Conservation (phyloP, 2,888 invertebrate genomes). For the Polymixis lichenea region DNA sequence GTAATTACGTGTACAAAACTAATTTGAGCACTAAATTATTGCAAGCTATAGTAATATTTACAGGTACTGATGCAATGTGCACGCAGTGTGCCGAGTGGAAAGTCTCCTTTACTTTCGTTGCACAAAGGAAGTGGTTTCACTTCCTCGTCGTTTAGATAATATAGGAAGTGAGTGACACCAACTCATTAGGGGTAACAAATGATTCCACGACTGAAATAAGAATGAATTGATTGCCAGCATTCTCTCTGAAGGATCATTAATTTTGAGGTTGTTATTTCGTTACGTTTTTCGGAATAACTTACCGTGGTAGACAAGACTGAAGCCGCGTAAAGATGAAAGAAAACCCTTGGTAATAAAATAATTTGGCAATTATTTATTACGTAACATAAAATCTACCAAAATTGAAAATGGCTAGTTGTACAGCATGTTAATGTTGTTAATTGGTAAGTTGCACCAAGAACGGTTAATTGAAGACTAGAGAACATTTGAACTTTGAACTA, state of each 20-base stretch:
- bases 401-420: background rate
- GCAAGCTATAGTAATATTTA: constrained; percentile 2
- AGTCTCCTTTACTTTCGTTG: constrained; percentile 63
- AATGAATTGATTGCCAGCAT: constrained; percentile 30
- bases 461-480: constrained; percentile 12
- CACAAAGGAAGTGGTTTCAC: constrained; percentile 67
- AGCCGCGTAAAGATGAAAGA: background rate
- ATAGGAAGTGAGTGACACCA: constrained; percentile 66
- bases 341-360: constrained; percentile 3
- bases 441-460: background rate
- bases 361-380: background rate
- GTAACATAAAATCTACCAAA: background rate
- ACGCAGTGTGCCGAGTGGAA: constrained; percentile 53
- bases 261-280: constrained; percentile 16
- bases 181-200: constrained; percentile 62
- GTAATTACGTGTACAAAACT: background rate
- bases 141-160: constrained; percentile 69
- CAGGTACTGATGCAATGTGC: constrained; percentile 23
- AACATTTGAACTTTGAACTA: constrained; percentile 3
- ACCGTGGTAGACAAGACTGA: background rate
- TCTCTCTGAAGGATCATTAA: constrained; percentile 39
- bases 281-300: background rate
- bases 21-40: constrained; percentile 3
- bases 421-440: background rate
- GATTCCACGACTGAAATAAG: constrained; percentile 35